These are phyloP conservation scores for Bettongia penicillata DNA, from an alignment of 2,113 vertebrate genomes.

Conservation along the genomic window DNA sequence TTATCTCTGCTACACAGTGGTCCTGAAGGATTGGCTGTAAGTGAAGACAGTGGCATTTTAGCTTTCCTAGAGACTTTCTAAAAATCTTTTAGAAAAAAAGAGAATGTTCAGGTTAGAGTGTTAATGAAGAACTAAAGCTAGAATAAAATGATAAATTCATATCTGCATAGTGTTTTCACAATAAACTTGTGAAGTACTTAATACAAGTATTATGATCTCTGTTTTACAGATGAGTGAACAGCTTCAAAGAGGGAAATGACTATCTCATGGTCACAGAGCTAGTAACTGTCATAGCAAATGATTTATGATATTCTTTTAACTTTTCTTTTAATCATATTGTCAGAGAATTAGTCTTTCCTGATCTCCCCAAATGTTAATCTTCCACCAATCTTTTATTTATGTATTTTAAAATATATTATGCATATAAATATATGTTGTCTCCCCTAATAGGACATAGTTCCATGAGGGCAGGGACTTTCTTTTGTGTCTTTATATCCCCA, in stretches of 20 bases:
- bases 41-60: not conserved
- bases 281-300: not conserved
- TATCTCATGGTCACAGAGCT: not conserved
- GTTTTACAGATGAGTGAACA: not conserved
- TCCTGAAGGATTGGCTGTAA: conserved; percentile 41
- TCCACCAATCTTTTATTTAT: not conserved
- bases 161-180: not conserved
- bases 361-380: not conserved
- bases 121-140: not conserved
- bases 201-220: not conserved
- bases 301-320: not conserved
- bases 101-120: not conserved
- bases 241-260: not conserved
- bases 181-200: not conserved
- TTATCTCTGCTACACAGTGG: not conserved
- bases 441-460: not conserved
- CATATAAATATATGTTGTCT: not conserved
- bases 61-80: not conserved
- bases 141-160: not conserved
- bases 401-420: not conserved
- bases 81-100: not conserved
- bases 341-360: not conserved
- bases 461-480: not conserved
- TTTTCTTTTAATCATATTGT: not conserved
- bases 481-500: not conserved